A percentile compares a stretch with the other conserved stretches of the same genome.
phyloP scores from a whole-genome alignment of 2,797 vertebrate genomes.

The Erithacus rubecula region DNA sequence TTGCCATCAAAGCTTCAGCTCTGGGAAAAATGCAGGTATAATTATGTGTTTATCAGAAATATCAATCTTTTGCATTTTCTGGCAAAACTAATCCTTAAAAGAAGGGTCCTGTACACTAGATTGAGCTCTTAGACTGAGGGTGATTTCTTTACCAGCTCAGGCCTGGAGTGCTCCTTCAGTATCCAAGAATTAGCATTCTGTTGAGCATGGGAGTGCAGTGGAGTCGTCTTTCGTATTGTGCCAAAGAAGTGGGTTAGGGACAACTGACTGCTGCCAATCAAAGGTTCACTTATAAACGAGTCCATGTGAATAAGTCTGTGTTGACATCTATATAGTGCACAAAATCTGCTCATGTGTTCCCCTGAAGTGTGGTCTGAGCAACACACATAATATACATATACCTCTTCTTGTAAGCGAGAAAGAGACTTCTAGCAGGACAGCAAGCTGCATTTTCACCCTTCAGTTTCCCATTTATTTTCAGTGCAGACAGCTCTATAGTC shows the following conservation, averaged over 20 bases:
- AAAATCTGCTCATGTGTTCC: neutral
- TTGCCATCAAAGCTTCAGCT: neutral
- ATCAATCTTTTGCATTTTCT: neutral
- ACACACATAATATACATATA: neutral
- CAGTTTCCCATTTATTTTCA: neutral
- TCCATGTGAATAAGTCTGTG: neutral
- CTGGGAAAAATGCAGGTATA: neutral
- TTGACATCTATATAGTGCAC: neutral
- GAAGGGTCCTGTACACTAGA: neutral
- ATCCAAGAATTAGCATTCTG: neutral
- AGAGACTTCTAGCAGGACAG: neutral
- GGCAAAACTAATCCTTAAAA: neutral
- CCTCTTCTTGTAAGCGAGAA: neutral
- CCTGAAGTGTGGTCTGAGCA: neutral
- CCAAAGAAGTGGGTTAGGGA: neutral
- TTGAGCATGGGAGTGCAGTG: neutral
- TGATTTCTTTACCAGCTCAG: neutral
- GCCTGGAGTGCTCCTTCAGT: neutral
- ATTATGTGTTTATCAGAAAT: neutral
- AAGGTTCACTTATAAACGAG: neutral
- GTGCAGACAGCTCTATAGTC: neutral
- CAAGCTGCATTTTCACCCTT: neutral
- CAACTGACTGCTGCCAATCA: neutral
- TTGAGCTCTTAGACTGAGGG: neutral
- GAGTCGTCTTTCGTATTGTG: neutral